These are phyloP conservation scores for Talpa occidentalis DNA, from an alignment of 2,113 vertebrate genomes.

Conservation along the genomic window DNA sequence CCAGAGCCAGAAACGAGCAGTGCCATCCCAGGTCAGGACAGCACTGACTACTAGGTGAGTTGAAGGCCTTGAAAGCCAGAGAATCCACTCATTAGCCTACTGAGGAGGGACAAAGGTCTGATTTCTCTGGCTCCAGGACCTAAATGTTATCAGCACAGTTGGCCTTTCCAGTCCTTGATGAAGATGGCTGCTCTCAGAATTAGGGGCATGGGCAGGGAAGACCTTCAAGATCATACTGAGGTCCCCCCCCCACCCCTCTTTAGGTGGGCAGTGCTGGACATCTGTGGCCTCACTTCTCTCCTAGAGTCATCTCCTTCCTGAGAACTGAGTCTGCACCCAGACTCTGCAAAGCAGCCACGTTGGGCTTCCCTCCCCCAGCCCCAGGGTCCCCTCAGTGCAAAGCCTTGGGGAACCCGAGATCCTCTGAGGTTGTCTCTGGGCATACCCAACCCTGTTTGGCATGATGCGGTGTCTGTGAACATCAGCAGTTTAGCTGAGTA, in stretches of 20 bases:
- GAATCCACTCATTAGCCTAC: not conserved
- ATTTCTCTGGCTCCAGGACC: not conserved
- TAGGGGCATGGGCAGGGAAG: not conserved
- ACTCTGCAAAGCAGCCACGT: not conserved
- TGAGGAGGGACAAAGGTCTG: not conserved
- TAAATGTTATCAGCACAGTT: not conserved
- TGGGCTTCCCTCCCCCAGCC: not conserved
- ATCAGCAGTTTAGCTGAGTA: conserved; percentile 70
- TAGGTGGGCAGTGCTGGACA: not conserved
- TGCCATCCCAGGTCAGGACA: not conserved
- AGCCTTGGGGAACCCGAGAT: conserved; percentile 55
- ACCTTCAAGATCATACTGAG: not conserved
- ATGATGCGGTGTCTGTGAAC: conserved; percentile 57
- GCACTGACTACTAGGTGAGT: too few species aligned
- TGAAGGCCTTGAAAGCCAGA: not conserved
- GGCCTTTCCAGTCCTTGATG: not conserved
- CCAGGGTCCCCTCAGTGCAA: conserved; percentile 38
- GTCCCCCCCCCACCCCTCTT: too few species aligned
- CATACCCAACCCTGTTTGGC: conserved; percentile 21
- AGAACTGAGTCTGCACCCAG: not conserved
- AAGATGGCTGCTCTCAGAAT: not conserved
- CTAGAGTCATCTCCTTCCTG: not conserved
- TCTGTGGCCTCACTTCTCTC: not conserved
- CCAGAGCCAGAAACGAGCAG: not conserved
- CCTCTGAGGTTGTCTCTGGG: conserved; percentile 36